phyloP scores from a whole-genome alignment of 1,140 invertebrate species.

The Procambarus clarkii region DNA sequence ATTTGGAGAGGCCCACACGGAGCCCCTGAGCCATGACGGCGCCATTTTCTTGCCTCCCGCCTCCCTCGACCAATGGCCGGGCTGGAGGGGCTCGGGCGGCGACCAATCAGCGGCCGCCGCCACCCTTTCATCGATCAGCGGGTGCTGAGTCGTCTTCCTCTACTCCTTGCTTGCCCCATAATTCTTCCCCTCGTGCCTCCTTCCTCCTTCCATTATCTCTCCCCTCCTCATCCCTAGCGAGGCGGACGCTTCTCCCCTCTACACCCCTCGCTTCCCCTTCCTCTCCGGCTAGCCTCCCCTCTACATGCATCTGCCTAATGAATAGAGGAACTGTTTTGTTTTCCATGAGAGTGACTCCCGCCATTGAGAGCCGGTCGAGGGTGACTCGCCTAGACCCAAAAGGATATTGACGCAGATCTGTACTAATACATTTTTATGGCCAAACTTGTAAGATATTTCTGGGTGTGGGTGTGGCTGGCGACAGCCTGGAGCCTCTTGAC shows the following conservation, averaged over 20 bases:
- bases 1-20: constrained; percentile 32
- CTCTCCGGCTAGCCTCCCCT: not conserved
- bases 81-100: constrained; percentile 25
- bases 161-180: constrained; percentile 45
- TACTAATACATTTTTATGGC: not conserved
- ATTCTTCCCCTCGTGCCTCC: constrained; percentile 50
- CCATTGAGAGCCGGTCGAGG: constrained; percentile 33
- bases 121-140: constrained; percentile 37
- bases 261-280: constrained; percentile 1
- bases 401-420: constrained; percentile 35
- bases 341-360: constrained; percentile 33
- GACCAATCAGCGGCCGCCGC: constrained; percentile 27
- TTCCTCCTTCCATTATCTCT: constrained; percentile 47
- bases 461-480: not conserved
- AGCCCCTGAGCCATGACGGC: constrained; percentile 39
- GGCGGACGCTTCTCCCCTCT: too few species aligned
- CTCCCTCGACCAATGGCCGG: constrained; percentile 23
- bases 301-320: constrained; percentile 29
- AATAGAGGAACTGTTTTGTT: constrained; percentile 54
- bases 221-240: constrained; percentile 10
- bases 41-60: constrained; percentile 51
- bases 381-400: constrained; percentile 35
- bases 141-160: constrained; percentile 51
- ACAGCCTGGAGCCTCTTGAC: too few species aligned
- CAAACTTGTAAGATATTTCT: not conserved